Conservation (phyloP, 2,888 invertebrate genomes). For the Lamellibrachia satsuma region DNA sequence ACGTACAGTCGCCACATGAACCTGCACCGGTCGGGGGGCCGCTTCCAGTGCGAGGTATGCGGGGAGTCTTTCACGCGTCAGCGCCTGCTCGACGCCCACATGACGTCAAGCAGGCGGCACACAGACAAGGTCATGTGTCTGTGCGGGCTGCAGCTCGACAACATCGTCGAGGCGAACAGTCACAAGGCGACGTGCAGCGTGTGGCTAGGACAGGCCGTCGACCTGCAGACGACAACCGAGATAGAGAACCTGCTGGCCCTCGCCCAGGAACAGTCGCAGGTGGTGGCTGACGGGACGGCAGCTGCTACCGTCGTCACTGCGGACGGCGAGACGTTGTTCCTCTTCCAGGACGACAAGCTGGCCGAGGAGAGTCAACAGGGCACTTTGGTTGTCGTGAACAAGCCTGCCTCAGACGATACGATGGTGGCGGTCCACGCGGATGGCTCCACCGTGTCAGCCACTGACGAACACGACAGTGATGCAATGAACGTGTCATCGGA, state of each 20-base stretch:
- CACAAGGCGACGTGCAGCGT: constrained; percentile 17
- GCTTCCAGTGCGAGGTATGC: neutral
- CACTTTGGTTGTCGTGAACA: neutral
- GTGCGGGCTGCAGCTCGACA: constrained; percentile 20
- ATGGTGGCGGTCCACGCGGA: neutral
- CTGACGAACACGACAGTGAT: neutral
- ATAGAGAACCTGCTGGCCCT: neutral
- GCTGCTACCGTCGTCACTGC: neutral
- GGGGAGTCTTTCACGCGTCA: constrained; percentile 17
- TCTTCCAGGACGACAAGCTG: neutral
- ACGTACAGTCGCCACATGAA: constrained; percentile 4
- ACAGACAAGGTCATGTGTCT: constrained; percentile 12
- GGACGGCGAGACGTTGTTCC: neutral
- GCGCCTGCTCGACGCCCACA: constrained; percentile 14
- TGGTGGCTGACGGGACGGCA: neutral
- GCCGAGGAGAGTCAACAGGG: neutral
- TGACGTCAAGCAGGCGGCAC: neutral
- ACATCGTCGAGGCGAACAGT: neutral
- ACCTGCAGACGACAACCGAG: neutral
- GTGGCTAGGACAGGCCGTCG: constrained; percentile 10
- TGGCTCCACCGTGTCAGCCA: neutral
- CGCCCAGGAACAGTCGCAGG: constrained; percentile 3
- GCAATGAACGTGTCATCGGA: neutral
- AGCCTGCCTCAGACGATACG: neutral
- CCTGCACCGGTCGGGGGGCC: neutral